Evolutionary conservation across 2,113 vertebrate genomes (phyloP).

Genomic region (Entosphenus tridentatus): DNA sequence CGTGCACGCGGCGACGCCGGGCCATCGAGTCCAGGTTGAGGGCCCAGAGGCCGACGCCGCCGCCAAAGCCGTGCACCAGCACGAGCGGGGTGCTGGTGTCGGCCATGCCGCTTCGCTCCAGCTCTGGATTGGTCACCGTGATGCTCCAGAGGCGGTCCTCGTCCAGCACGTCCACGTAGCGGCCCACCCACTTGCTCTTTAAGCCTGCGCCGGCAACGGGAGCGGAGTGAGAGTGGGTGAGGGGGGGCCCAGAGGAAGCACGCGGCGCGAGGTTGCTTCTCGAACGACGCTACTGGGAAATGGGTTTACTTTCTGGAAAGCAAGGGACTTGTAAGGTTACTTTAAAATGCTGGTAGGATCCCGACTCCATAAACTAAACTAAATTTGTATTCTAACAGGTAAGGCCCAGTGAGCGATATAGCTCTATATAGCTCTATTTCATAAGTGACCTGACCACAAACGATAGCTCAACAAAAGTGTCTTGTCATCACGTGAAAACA

Average conservation of each 20-base stretch:
- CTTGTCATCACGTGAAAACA: too few species aligned
- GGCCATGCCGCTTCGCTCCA: slow-evolving; percentile 11
- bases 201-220: slow-evolving; percentile 25
- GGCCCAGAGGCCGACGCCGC: slow-evolving; percentile 59
- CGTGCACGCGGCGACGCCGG: slow-evolving; percentile 24
- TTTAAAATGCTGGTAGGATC: not conserved
- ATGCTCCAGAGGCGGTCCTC: slow-evolving; percentile 58
- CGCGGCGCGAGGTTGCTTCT: not conserved
- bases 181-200: slow-evolving; percentile 43
- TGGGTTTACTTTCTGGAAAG: not conserved
- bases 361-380: not conserved
- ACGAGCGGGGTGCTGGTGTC: slow-evolving; percentile 36
- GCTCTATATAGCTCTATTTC: not conserved
- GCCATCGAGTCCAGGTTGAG: slow-evolving; percentile 45
- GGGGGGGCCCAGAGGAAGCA: not conserved
- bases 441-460: not conserved
- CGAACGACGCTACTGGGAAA: not conserved
- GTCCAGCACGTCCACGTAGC: slow-evolving; percentile 47
- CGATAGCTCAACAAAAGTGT: too few species aligned
- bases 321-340: not conserved
- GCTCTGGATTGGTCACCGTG: slow-evolving; percentile 23
- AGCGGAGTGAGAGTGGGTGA: not conserved
- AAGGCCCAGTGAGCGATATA: not conserved
- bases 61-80: slow-evolving; percentile 67
- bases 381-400: not conserved